Percentiles rank a stretch among this genome's conserved stretches.
phyloP scores from a whole-genome alignment of 2,797 vertebrate species.

The Kryptolebias ocellatus region DNA sequence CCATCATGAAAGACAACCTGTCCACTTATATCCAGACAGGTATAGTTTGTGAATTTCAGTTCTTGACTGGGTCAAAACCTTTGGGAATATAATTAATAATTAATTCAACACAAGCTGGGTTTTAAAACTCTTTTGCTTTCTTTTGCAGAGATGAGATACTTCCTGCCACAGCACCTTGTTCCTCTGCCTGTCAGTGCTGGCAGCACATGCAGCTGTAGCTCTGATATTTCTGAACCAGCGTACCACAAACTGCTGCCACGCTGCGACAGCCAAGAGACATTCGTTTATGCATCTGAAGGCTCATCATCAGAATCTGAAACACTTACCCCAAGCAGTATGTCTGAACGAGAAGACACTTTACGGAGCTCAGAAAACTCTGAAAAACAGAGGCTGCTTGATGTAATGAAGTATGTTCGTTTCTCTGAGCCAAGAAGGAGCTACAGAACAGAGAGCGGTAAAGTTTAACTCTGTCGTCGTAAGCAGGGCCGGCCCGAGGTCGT shows the following conservation, averaged over 20 bases:
- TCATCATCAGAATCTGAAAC: conserved; percentile 25
- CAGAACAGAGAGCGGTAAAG: not conserved
- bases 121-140: conserved; percentile 4
- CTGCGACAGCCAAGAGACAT: conserved; percentile 11
- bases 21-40: conserved; percentile 19
- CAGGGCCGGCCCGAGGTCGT: no score
- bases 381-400: conserved; percentile 10
- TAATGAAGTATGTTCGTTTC: conserved; percentile 14
- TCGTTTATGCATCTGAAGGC: conserved; percentile 24
- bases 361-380: conserved; percentile 15
- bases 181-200: conserved; percentile 19
- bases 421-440: conserved; percentile 16
- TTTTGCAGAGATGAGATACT: conserved; percentile 37
- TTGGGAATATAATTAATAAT: not conserved
- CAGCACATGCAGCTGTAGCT: conserved; percentile 26
- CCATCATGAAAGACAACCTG: conserved; percentile 27
- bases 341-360: conserved; percentile 7
- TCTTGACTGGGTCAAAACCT: not conserved
- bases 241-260: conserved; percentile 26
- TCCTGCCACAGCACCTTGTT: conserved; percentile 25
- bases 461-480: not conserved
- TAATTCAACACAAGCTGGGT: no score
- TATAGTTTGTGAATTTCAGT: conserved; percentile 4
- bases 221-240: conserved; percentile 10
- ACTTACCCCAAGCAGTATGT: conserved; percentile 11